Conservation (phyloP, 2,888 invertebrate genomes). For the Artemia sinica region DNA sequence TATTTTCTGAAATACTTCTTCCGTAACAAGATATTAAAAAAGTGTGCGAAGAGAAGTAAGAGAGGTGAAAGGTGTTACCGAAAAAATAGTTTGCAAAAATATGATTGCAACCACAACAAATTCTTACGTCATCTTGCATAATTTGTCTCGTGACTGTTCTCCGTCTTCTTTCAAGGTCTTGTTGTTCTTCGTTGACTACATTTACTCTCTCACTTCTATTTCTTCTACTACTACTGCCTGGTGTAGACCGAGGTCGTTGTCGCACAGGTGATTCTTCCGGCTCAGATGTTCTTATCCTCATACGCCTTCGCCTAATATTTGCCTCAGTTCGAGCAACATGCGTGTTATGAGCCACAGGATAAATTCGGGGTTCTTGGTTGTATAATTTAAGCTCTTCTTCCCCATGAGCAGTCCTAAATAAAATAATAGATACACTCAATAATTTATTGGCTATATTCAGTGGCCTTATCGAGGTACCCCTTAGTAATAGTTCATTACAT, state of each 20-base stretch:
- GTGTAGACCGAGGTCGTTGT: not conserved
- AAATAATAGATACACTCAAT: not conserved
- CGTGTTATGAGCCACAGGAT: not conserved
- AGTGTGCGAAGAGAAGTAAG: no score
- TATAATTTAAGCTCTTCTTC: not conserved
- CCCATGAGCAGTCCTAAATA: not conserved
- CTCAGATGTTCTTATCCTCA: not conserved
- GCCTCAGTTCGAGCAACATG: not conserved
- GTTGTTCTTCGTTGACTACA: not conserved
- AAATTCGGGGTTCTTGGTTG: not conserved
- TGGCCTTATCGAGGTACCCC: no score
- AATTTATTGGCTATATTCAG: no score
- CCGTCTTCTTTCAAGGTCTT: not conserved
- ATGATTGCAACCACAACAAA: not conserved
- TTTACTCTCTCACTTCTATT: not conserved
- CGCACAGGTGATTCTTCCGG: not conserved
- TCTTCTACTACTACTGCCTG: not conserved
- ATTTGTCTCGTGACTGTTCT: not conserved
- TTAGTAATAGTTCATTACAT: no score
- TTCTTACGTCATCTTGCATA: slow-evolving; percentile 11
- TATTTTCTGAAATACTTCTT: no score
- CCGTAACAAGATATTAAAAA: no score
- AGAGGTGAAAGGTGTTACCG: no score
- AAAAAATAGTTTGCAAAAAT: no score
- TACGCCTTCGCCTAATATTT: not conserved